phyloP scores from a whole-genome alignment of 1,140 invertebrate genomes.

The Elymnias hypermnestra region DNA sequence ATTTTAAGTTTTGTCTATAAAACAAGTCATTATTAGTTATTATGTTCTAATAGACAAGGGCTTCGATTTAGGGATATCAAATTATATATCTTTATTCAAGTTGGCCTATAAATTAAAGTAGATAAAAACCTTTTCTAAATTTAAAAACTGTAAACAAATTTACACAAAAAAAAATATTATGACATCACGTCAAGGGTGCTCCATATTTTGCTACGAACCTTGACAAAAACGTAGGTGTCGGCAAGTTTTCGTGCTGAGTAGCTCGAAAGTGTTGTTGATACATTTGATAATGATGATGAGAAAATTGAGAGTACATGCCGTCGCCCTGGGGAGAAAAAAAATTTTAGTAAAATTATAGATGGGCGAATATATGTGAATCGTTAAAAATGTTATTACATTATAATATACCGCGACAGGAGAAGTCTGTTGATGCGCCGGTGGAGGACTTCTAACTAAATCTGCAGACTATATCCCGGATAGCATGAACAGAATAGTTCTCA shows the following conservation, averaged over 20 bases:
- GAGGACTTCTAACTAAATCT: conserved; percentile 80
- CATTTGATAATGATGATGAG: conserved; percentile 86
- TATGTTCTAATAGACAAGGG: too few relatives aligned
- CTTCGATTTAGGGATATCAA: too few relatives aligned
- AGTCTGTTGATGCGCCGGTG: conserved; percentile 87
- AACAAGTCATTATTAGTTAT: too few relatives aligned
- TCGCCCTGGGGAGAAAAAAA: conserved; percentile 78
- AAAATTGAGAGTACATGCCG: conserved; percentile 79
- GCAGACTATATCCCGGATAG: conserved; percentile 58
- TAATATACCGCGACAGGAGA: conserved; percentile 85
- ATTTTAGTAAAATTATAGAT: conserved; percentile 9
- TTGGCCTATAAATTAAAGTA: too few relatives aligned
- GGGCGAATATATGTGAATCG: background rate
- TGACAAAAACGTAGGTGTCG: conserved; percentile 73
- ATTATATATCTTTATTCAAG: too few relatives aligned
- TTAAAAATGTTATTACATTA: conserved; percentile 45
- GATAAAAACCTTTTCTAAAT: too few relatives aligned
- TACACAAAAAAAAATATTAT: too few relatives aligned
- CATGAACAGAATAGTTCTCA: conserved; percentile 53
- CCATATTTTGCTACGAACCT: too few relatives aligned
- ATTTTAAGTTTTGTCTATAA: too few relatives aligned
- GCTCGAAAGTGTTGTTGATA: conserved; percentile 80
- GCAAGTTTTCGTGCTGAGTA: conserved; percentile 77
- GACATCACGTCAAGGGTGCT: too few relatives aligned
- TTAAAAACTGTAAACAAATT: too few relatives aligned